Base-by-base conservation (phyloP, 2,797 vertebrate species). In the Megaceryle alcyon region DNA sequence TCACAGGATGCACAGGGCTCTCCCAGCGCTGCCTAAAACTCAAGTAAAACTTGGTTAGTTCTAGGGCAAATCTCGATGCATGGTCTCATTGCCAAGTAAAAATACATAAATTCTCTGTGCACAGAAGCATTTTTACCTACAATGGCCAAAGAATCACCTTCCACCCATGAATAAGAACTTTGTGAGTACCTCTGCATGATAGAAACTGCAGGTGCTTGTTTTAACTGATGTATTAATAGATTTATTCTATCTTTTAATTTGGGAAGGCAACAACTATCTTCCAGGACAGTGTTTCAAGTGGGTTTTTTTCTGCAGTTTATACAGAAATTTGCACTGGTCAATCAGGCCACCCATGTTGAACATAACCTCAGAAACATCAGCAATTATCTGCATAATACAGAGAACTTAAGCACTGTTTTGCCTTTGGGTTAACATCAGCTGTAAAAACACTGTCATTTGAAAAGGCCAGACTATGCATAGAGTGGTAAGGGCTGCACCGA, bases 361-460 rank as follows among this genome's bases (percentile, higher is more conserved):
- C n/a, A 69, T 19, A 90, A 79, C 56, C 18, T 88, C 68, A 35
- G 43, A 66, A 87, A 85, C 28, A 80, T 68, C 64, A 53, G 51
- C 2, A 13, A 64, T 91, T 28, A 85, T 70, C 75, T 91, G 69
- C 13, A 3, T 60, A 82, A 56, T 18, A 72, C 60, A 80, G 78
- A 88, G 63, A 92, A 68, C 5, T 72, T 56, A 23, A 0, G 4
- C 6, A 66, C 25, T 70, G 23, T 60, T 95, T 92, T 94, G 68
- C 56, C 64, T 88, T 88, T 70, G n/a, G 11, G 48, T 92, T 93
- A 89, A 54, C 22, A 19, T 91, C 81, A 93, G 41, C 81, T 96
- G 83, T 80, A 73, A 92, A 92, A 93, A 73, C 60, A 79, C 39
- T 51, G n/a, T 29, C 39, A 43, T 70, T 70, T 66, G 35, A 85